Conservation (phyloP, 2,888 invertebrate genomes). For the Acronicta aceris region DNA sequence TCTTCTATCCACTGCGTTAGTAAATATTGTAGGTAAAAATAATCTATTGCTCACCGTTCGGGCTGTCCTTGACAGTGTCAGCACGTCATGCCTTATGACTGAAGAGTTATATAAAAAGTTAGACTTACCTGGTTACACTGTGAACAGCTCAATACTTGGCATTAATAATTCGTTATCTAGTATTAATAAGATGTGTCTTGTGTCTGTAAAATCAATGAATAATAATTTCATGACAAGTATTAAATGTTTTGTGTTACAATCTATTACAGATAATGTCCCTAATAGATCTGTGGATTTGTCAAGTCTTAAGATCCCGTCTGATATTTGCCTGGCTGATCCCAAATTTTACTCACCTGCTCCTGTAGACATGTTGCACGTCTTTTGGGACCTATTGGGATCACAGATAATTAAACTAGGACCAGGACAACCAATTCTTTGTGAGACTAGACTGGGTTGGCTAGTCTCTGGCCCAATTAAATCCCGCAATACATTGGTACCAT, state of each 20-base stretch:
- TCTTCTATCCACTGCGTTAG: conserved; percentile 32
- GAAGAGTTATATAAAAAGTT: conserved; percentile 19
- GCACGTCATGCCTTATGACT: conserved; percentile 32
- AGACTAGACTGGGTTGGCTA: conserved; percentile 17
- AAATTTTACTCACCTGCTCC: conserved; percentile 37
- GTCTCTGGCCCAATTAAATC: background rate
- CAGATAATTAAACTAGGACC: conserved; percentile 37
- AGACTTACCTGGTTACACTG: conserved; percentile 11
- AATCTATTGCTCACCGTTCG: conserved; percentile 23
- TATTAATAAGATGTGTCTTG: conserved; percentile 32
- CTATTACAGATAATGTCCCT: conserved; percentile 38
- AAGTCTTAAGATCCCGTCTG: conserved; percentile 37
- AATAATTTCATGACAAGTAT: conserved; percentile 15
- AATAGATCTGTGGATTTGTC: conserved; percentile 23
- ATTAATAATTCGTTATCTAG: conserved; percentile 37
- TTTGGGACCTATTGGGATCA: conserved; percentile 49
- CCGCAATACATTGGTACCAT: no score
- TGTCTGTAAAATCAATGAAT: conserved; percentile 27
- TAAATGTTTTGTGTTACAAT: conserved; percentile 47
- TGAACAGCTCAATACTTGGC: conserved; percentile 34
- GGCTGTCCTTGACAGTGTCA: conserved; percentile 13
- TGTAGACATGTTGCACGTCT: conserved; percentile 49
- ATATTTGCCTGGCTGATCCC: conserved; percentile 24
- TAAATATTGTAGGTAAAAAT: conserved; percentile 29
- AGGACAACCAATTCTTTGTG: conserved; percentile 21